Base-by-base conservation (phyloP, 2,888 invertebrate genomes). In the Dione juno region DNA sequence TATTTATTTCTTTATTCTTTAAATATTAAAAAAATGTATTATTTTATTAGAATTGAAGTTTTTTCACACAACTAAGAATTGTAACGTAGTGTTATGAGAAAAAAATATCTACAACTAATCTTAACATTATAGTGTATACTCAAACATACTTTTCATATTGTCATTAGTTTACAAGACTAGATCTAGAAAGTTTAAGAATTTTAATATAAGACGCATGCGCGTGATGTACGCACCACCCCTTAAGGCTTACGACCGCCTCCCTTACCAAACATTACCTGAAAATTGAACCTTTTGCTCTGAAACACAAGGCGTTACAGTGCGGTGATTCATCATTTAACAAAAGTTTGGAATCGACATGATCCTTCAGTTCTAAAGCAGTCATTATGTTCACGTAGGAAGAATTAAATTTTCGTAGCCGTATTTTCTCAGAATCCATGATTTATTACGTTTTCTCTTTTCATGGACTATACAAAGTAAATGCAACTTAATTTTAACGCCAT, bases 231-330 rank as follows among this genome's bases (percentile, higher is more conserved):
- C 92, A 85, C 92, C 93, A 93, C 93, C 93, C 93, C 92, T 92
- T 78, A 80, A 89, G 86, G 87, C 88, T 88, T 92, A 92, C 92
- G 92, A 92, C 92, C 93, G 93, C 92, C 93, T 92, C 88, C 86
- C 85, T 86, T 75, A 77, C 75, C 76, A 80, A 79, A 82, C 80
- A 82, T 82, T 77, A 82, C 81, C 81, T 83, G 86, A 79, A 92
- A 92, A 87, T 85, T 90, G 86, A 88, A 88, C 92, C 82, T 86
- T 92, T 83, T 73, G 78, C 76, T 79, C 81, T 77, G 80, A 78
- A 78, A 76, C 80, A 86, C 88, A 92, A 80, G 84, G 87, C 78
- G 77, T 80, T 79, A 81, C 75, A 79, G 76, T 75, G 76, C 70
- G 71, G 73, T 78, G 73, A 78, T 81, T 79, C 81, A 79, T 85